Evolutionary conservation across 2,888 invertebrate genomes (phyloP).

Genomic region (Hesperia comma): DNA sequence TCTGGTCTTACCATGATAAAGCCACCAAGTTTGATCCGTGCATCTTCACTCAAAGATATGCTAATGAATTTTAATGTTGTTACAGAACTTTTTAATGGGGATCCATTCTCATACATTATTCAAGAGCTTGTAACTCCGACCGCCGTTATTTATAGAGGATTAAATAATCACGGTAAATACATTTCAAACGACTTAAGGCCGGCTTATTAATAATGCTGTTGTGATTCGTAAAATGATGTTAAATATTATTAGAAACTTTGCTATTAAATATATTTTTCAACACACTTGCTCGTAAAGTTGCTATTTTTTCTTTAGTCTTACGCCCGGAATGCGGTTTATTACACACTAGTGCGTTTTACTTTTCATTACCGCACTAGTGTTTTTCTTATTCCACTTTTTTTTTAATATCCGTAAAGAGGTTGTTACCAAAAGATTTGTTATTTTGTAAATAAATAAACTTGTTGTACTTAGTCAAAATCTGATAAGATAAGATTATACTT

Average conservation of each 20-base stretch:
- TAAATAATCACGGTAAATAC: constrained; percentile 27
- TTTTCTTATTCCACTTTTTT: no score
- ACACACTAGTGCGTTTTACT: no score
- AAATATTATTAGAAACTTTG: not conserved
- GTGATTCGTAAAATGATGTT: not conserved
- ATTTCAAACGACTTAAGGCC: constrained; percentile 6
- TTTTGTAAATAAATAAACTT: no score
- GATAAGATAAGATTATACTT: no score
- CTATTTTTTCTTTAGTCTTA: no score
- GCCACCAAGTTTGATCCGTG: constrained; percentile 11
- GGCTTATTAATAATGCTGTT: constrained; percentile 9
- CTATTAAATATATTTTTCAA: no score
- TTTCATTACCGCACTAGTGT: no score
- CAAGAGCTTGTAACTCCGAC: constrained; percentile 17
- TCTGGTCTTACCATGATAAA: constrained; percentile 1
- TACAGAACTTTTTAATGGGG: constrained; percentile 34
- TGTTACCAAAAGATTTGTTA: no score
- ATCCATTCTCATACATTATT: constrained; percentile 34
- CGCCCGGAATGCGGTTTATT: no score
- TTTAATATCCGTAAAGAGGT: no score
- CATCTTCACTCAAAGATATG: constrained; percentile 27
- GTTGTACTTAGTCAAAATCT: no score
- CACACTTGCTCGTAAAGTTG: no score
- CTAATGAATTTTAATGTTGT: constrained; percentile 33
- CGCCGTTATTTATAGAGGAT: constrained; percentile 31